These are phyloP conservation scores for Diplolepis rosae DNA, from an alignment of 2,888 invertebrate species.

Conservation along the genomic window DNA sequence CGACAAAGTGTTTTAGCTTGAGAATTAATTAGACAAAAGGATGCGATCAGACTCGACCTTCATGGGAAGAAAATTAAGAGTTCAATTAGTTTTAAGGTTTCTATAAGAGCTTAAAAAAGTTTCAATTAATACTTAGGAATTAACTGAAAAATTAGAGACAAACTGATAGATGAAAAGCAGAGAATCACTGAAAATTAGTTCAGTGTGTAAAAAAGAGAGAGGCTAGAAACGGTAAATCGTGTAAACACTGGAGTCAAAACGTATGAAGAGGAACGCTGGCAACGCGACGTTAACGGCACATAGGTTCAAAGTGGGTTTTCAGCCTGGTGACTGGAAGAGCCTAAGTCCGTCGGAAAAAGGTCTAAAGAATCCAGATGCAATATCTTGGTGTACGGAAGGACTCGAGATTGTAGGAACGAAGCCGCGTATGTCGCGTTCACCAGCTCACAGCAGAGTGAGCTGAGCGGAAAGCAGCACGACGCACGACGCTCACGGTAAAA, in stretches of 20 bases:
- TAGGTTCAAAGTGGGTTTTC: constrained; percentile 2
- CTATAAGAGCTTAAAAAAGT: neutral
- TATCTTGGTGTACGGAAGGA: neutral
- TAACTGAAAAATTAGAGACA: too few relatives aligned
- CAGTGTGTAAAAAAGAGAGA: neutral
- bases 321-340: constrained; percentile 14
- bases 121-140: too few relatives aligned
- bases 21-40: too few relatives aligned
- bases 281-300: constrained; percentile 33
- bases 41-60: neutral
- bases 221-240: neutral
- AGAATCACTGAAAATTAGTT: neutral
- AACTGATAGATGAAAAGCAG: neutral
- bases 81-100: too few relatives aligned
- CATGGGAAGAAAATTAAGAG: constrained; percentile 11
- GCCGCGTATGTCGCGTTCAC: constrained; percentile 63
- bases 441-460: constrained; percentile 69
- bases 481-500: constrained; percentile 33
- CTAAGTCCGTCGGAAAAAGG: constrained; percentile 18
- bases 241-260: constrained; percentile 29
- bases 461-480: too few relatives aligned
- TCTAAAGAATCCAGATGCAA: neutral
- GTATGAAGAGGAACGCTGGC: constrained; percentile 22
- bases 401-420: constrained; percentile 19
- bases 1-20: too few relatives aligned